Evolutionary conservation across 2,888 invertebrate species (phyloP).

Genomic region (Calliopum simillimum): DNA sequence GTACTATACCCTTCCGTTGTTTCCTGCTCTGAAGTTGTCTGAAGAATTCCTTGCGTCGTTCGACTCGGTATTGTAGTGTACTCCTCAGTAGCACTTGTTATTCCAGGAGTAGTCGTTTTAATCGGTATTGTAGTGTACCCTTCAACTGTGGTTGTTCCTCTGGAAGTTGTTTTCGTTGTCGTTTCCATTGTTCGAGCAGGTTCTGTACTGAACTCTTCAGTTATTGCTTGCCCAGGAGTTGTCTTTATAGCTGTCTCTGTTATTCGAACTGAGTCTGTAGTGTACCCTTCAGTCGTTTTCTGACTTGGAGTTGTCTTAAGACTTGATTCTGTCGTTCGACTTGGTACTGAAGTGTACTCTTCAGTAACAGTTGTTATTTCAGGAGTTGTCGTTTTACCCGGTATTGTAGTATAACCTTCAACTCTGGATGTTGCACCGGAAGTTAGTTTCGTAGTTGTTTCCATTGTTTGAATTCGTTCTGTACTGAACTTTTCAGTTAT

Average conservation of each 20-base stretch:
- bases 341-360: no score
- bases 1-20: not conserved
- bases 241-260: no score
- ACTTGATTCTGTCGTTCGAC: no score
- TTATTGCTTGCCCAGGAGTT: not conserved
- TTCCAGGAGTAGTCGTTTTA: not conserved
- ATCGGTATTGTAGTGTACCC: not conserved
- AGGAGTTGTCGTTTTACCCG: no score
- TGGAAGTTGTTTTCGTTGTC: constrained; percentile 4
- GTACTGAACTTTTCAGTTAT: not conserved
- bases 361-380: no score
- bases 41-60: no score
- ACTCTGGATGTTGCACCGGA: not conserved
- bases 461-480: not conserved
- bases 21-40: not conserved
- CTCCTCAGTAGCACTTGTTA: not conserved
- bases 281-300: no score
- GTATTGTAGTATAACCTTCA: not conserved
- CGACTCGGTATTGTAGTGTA: not conserved
- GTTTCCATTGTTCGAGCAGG: not conserved
- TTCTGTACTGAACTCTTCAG: no score
- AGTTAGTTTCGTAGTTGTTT: not conserved
- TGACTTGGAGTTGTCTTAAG: no score
- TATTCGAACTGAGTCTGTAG: not conserved
- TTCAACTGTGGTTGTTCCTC: not conserved